Evolutionary conservation across 2,888 invertebrate genomes (phyloP).

Genomic region (Chelonus formosanus): DNA sequence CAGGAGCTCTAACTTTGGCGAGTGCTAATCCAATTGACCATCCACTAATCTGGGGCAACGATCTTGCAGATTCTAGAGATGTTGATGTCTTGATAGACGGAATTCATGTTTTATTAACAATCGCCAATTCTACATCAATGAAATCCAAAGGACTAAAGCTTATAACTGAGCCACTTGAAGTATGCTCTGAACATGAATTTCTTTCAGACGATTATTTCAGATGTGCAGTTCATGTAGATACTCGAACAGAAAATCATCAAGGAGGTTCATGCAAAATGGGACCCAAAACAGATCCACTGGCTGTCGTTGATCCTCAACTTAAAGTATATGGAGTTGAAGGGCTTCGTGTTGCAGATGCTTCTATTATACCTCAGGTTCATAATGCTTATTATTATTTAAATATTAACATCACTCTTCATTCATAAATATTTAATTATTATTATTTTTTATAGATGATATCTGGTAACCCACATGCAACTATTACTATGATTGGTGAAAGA

Average conservation of each 20-base stretch:
- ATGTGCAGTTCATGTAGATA: constrained; percentile 74
- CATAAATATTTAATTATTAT: too few species aligned
- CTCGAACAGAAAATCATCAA: constrained; percentile 84
- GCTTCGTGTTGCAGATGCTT: constrained; percentile 67
- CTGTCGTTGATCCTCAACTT: constrained; percentile 77
- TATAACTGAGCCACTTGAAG: constrained; percentile 14
- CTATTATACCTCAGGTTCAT: constrained; percentile 70
- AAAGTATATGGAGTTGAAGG: constrained; percentile 72
- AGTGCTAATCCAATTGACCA: constrained; percentile 74
- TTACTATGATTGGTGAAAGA: constrained; percentile 70
- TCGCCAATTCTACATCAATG: constrained; percentile 68
- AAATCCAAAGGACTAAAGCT: constrained; percentile 39
- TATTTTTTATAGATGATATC: constrained; percentile 49
- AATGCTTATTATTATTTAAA: constrained; percentile 10
- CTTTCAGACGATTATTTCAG: constrained; percentile 75
- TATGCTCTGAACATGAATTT: constrained; percentile 43
- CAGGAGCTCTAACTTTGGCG: constrained; percentile 69
- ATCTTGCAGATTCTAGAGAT: constrained; percentile 75
- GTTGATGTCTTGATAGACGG: constrained; percentile 72
- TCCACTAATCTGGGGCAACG: constrained; percentile 80
- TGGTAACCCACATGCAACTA: constrained; percentile 69
- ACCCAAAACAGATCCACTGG: constrained; percentile 72
- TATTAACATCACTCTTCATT: neutral
- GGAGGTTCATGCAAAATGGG: constrained; percentile 86
- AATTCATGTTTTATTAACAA: constrained; percentile 67